phyloP scores from a whole-genome alignment of 2,113 vertebrate genomes.

The Cichladusa arquata region DNA sequence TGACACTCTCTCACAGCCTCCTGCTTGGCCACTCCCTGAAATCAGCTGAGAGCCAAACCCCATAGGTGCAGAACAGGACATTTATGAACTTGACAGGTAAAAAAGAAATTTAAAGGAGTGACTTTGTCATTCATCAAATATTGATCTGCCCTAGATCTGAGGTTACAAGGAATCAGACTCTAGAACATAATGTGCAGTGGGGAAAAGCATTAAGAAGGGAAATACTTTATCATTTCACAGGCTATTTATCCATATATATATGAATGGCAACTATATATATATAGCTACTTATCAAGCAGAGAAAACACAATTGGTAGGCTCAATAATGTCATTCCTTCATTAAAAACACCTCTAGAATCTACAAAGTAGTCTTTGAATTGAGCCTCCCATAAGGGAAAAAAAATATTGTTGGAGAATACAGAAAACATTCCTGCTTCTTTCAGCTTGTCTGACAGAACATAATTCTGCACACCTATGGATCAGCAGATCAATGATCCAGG shows the following conservation, averaged over 20 bases:
- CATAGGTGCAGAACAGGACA: background rate
- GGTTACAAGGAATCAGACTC: background rate
- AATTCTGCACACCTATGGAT: background rate
- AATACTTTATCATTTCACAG: background rate
- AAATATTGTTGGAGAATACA: background rate
- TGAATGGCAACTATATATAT: background rate
- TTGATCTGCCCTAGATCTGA: background rate
- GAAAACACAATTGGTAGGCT: background rate
- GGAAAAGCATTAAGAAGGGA: background rate
- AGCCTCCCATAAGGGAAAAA: background rate
- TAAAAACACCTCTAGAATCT: background rate
- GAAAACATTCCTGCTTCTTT: background rate
- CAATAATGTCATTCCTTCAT: background rate
- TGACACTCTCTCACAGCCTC: background rate
- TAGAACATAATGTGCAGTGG: background rate
- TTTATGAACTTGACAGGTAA: background rate
- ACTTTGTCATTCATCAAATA: background rate
- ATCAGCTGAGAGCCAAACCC: background rate
- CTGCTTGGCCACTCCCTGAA: background rate
- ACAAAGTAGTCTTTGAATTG: background rate
- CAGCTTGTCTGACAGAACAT: background rate
- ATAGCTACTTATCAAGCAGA: background rate
- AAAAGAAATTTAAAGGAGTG: background rate
- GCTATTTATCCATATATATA: background rate
- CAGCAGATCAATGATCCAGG: slow-evolving; percentile 28